Percentiles rank a stretch among this genome's conserved stretches.
Conservation (phyloP, 2,113 vertebrate genomes). For the Alouatta palliata region DNA sequence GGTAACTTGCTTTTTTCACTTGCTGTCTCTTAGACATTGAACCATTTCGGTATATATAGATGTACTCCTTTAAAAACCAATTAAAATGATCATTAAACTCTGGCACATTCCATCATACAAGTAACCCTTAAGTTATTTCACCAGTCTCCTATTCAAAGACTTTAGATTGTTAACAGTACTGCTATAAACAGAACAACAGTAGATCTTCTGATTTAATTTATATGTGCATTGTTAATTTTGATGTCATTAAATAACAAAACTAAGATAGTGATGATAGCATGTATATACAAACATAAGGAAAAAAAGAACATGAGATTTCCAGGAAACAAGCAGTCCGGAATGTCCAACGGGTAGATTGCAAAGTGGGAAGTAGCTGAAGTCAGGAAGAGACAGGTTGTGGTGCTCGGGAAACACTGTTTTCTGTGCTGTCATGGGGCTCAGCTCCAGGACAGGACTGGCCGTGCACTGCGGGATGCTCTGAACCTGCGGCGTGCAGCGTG, state of each 20-base stretch:
- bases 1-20: neutral
- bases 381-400: neutral
- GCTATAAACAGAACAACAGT: neutral
- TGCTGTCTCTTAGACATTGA: neutral
- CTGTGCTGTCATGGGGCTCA: neutral
- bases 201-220: neutral
- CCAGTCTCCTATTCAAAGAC: neutral
- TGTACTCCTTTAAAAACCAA: neutral
- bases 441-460: fast-evolving
- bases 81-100: neutral
- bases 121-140: neutral
- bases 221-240: neutral
- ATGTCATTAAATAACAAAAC: conserved; percentile 13
- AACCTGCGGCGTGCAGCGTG: fast-evolving
- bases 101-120: neutral
- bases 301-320: neutral
- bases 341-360: neutral
- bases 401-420: neutral
- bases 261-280: neutral
- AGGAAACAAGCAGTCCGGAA: neutral
- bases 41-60: neutral
- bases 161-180: neutral
- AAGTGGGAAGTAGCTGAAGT: neutral
- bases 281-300: neutral
- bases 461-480: fast-evolving